Conservation (phyloP, 2,888 invertebrate species). For the Caenorhabditis wallacei region DNA sequence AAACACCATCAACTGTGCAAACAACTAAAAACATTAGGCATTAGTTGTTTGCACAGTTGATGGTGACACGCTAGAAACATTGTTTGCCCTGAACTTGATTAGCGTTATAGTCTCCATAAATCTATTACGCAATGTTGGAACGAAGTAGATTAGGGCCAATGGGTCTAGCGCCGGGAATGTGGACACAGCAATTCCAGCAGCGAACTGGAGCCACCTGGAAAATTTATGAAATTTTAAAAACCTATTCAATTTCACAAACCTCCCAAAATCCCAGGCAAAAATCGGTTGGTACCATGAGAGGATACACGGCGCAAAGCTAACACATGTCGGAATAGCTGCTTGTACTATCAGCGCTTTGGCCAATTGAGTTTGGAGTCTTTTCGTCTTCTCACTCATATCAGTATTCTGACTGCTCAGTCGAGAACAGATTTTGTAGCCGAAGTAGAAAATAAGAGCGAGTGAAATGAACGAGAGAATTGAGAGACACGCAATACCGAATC, state of each 20-base stretch:
- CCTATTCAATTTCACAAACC: neutral
- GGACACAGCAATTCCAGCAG: conserved; percentile 11
- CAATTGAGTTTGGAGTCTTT: conserved; percentile 19
- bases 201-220: conserved; percentile 8
- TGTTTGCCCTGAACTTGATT: neutral
- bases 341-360: conserved; percentile 27
- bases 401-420: neutral
- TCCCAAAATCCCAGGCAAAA: conserved; percentile 13
- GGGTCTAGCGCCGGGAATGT: conserved; percentile 24
- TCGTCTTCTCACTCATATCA: conserved; percentile 15
- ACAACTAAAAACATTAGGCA: no score
- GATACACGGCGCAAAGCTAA: conserved; percentile 32
- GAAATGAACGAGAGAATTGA: conserved; percentile 15
- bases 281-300: conserved; percentile 18
- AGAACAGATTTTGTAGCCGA: conserved; percentile 18
- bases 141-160: conserved; percentile 27
- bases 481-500: neutral
- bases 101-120: neutral
- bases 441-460: conserved; percentile 6
- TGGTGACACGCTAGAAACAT: no score
- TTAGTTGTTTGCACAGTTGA: no score
- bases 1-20: no score
- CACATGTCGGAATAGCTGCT: conserved; percentile 21
- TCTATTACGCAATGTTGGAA: conserved; percentile 18
- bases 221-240: neutral